Conservation (phyloP, 2,797 vertebrate genomes). For the Coreius guichenoti region DNA sequence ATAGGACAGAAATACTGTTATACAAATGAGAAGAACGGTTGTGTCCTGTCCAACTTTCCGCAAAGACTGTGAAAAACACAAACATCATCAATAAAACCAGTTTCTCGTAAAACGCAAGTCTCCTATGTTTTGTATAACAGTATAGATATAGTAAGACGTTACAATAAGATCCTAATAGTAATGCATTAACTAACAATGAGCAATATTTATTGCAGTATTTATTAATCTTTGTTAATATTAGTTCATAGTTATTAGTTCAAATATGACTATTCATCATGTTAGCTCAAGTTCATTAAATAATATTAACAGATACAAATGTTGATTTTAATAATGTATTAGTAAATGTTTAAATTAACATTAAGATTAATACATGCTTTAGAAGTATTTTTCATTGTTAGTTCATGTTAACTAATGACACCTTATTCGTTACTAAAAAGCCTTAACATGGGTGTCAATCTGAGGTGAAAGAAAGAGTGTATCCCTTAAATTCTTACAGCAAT, state of each 20-base stretch:
- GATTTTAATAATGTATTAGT: neutral
- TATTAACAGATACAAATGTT: neutral
- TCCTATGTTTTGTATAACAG: slow-evolving; percentile 6
- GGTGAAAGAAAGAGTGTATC: neutral
- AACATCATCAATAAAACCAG: slow-evolving; percentile 3
- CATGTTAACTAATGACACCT: neutral
- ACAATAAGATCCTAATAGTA: neutral
- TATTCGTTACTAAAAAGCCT: neutral
- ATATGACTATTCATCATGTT: neutral
- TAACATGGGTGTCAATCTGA: neutral
- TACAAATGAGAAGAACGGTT: slow-evolving; percentile 86
- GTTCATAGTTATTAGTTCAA: neutral
- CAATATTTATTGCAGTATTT: neutral
- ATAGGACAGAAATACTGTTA: slow-evolving; percentile 95
- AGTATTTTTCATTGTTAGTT: neutral
- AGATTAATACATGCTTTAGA: neutral
- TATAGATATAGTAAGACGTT: neutral
- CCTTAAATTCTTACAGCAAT: slow-evolving; percentile 81
- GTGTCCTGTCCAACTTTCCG: slow-evolving; percentile 92
- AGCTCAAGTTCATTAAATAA: neutral
- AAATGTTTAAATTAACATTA: neutral
- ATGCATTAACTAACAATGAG: neutral
- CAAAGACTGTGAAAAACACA: slow-evolving; percentile 81
- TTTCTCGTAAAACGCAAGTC: neutral
- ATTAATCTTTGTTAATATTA: neutral